Percentiles rank a stretch among this genome's conserved stretches.
Evolutionary conservation across 2,113 vertebrate genomes (phyloP).

Genomic region (Ovibos moschatus): DNA sequence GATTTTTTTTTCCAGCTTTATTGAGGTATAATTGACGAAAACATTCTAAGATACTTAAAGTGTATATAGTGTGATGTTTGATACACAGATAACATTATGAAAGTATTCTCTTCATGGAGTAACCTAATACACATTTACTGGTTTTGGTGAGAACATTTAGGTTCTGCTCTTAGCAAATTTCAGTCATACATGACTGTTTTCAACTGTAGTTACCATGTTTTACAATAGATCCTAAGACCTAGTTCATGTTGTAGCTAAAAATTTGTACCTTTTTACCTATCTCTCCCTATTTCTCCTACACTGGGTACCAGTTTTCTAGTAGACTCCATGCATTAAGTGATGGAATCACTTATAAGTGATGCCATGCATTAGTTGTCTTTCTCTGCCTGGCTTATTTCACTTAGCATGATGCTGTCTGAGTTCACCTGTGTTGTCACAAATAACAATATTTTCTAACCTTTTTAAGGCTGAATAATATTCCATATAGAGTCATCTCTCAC

Average conservation of each 20-base stretch:
- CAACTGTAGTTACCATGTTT: not conserved
- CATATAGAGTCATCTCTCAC: not conserved
- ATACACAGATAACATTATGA: not conserved
- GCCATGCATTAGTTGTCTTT: not conserved
- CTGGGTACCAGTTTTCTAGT: not conserved
- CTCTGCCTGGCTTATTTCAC: not conserved
- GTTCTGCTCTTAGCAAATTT: not conserved
- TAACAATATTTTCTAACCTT: not conserved
- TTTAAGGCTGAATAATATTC: not conserved
- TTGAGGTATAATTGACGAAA: not conserved
- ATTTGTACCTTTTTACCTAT: not conserved
- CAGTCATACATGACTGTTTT: not conserved
- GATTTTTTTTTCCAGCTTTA: not conserved
- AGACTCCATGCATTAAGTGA: not conserved
- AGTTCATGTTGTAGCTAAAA: not conserved
- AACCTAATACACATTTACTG: not conserved
- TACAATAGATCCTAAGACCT: not conserved
- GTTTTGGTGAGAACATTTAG: not conserved
- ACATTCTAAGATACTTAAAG: not conserved
- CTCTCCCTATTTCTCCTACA: not conserved
- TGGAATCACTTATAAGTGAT: not conserved
- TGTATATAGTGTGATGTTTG: not conserved
- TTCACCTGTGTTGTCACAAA: not conserved
- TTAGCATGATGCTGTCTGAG: too few species aligned
- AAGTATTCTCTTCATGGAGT: not conserved